These are phyloP conservation scores for Gorsachius magnificus DNA, from an alignment of 2,797 vertebrate species.

Conservation along the genomic window DNA sequence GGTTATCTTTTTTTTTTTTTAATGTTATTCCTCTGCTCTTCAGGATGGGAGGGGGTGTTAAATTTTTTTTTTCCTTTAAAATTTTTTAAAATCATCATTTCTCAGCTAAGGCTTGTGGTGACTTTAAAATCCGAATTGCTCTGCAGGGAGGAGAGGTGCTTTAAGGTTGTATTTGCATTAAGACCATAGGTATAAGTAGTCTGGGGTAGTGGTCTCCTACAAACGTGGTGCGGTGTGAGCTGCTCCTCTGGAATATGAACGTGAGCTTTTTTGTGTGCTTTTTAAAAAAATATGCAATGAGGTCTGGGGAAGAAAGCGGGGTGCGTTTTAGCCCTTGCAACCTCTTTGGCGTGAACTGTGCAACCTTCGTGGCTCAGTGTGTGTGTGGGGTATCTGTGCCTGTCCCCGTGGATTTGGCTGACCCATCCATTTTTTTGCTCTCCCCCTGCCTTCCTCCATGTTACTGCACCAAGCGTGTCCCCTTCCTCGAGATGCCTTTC, in stretches of 20 bases:
- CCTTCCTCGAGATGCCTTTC: neutral
- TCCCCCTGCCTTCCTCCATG: accelerated
- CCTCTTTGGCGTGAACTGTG: neutral
- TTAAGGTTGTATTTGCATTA: neutral
- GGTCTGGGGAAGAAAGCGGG: too few species aligned
- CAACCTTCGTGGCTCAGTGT: neutral
- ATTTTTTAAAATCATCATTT: neutral
- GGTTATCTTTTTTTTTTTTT: neutral
- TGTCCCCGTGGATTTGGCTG: neutral
- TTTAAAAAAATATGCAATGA: too few species aligned
- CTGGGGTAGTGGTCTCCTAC: neutral
- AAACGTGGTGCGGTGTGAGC: neutral
- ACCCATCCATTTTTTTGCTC: neutral
- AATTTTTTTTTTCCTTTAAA: too few species aligned
- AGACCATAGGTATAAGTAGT: neutral
- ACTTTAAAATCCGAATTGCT: neutral
- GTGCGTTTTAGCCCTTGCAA: neutral
- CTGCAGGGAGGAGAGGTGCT: accelerated
- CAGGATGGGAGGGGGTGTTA: accelerated
- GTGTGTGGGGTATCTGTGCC: neutral
- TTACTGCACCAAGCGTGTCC: accelerated
- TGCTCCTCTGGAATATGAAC: neutral
- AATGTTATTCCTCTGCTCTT: neutral
- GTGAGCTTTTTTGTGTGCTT: neutral
- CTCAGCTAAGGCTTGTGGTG: neutral